phyloP scores from a whole-genome alignment of 2,113 vertebrate species.

The Aix galericulata region DNA sequence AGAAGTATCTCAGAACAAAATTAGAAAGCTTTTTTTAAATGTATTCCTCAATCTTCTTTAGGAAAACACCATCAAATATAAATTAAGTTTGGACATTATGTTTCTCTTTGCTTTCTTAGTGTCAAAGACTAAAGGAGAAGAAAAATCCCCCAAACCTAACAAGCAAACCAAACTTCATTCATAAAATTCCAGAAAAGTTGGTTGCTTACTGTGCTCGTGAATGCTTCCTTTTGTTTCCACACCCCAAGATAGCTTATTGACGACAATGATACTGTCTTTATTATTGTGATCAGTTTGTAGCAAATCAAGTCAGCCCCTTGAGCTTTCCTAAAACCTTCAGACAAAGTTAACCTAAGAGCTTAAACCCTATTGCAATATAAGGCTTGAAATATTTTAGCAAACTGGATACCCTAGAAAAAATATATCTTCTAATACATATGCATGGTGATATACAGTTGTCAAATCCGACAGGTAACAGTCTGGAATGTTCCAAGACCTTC shows the following conservation, averaged over 20 bases:
- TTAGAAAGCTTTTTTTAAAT: not conserved
- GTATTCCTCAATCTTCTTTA: not conserved
- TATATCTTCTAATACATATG: not conserved
- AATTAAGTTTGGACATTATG: not conserved
- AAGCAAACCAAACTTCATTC: not conserved
- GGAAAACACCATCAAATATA: not conserved
- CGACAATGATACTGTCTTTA: constrained; percentile 25
- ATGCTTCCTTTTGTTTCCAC: not conserved
- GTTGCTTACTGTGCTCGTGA: not conserved
- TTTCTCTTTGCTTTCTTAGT: not conserved
- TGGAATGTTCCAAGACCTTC: not conserved
- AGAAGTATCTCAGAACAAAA: not conserved
- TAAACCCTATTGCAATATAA: not conserved
- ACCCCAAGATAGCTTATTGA: not conserved
- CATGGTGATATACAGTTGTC: not conserved
- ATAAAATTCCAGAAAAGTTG: not conserved
- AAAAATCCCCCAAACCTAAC: not conserved
- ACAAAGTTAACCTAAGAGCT: not conserved
- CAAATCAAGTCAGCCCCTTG: constrained; percentile 62
- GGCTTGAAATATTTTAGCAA: not conserved
- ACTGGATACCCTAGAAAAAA: not conserved
- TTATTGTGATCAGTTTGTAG: constrained; percentile 29
- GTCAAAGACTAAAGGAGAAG: not conserved
- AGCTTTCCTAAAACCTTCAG: not conserved
- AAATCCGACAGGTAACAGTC: not conserved